Conservation (phyloP, 2,113 vertebrate genomes). For the Brienomyrus brachyistius region DNA sequence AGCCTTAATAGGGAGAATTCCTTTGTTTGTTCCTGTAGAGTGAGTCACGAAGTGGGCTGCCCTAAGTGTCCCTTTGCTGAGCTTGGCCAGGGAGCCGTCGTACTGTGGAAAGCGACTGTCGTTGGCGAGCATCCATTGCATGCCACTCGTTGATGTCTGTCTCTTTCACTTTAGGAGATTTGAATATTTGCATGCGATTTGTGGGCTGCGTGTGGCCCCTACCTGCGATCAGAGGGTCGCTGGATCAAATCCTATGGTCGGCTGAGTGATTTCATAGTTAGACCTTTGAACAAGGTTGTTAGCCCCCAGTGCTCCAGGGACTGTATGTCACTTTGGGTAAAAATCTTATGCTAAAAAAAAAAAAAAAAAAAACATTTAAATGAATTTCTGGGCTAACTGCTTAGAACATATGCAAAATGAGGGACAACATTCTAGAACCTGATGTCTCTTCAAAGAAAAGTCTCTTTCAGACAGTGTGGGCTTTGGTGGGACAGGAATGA, state of each 20-base stretch:
- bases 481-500: background rate
- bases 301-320: background rate
- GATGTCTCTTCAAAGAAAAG: background rate
- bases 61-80: background rate
- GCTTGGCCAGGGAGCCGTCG: background rate
- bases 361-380: too few species aligned
- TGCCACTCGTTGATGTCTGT: background rate
- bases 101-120: background rate
- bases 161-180: background rate
- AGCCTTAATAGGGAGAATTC: conserved; percentile 13
- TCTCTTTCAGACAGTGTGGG: background rate
- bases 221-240: background rate
- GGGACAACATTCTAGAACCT: background rate
- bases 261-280: background rate
- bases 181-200: background rate
- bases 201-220: background rate
- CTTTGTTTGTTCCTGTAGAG: conserved; percentile 18
- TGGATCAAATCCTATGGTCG: background rate
- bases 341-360: background rate
- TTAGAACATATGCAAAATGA: background rate
- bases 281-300: background rate
- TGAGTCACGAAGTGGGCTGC: conserved; percentile 13
- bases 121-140: background rate
- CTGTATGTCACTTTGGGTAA: background rate
- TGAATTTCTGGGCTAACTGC: background rate